These are phyloP conservation scores for Vipera latastei DNA, from an alignment of 2,797 vertebrate genomes.

Conservation along the genomic window DNA sequence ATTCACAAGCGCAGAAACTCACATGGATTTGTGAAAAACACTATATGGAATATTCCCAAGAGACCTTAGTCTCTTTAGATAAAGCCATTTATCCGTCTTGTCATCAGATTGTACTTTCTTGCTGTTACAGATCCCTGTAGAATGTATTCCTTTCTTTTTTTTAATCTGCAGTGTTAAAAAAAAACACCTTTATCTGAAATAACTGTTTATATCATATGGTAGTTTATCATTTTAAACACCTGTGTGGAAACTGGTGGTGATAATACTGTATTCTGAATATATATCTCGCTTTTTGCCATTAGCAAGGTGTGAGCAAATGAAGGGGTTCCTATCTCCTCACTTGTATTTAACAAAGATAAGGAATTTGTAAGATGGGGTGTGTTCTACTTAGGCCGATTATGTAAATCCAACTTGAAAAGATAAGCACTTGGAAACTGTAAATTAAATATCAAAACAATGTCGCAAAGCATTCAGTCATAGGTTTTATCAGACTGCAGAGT, in stretches of 20 bases:
- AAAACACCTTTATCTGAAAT: constrained; percentile 59
- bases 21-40: background rate
- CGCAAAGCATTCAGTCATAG: constrained; percentile 26
- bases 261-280: constrained; percentile 53
- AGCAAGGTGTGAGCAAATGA: constrained; percentile 71
- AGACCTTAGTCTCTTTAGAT: no score
- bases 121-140: background rate
- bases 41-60: background rate
- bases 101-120: background rate
- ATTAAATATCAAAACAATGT: constrained; percentile 61
- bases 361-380: constrained; percentile 74
- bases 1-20: background rate
- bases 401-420: constrained; percentile 74
- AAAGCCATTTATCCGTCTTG: background rate
- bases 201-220: constrained; percentile 72
- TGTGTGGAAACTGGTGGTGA: constrained; percentile 61
- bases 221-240: constrained; percentile 71
- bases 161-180: background rate
- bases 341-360: constrained; percentile 82
- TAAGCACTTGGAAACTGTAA: constrained; percentile 73
- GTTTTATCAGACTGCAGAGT: constrained; percentile 39
- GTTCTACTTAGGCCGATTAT: constrained; percentile 67
- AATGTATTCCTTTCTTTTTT: background rate
- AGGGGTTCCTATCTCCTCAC: constrained; percentile 63
- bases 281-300: constrained; percentile 64